These are phyloP conservation scores for Passer domesticus DNA, from an alignment of 2,113 vertebrate genomes.

Conservation along the genomic window DNA sequence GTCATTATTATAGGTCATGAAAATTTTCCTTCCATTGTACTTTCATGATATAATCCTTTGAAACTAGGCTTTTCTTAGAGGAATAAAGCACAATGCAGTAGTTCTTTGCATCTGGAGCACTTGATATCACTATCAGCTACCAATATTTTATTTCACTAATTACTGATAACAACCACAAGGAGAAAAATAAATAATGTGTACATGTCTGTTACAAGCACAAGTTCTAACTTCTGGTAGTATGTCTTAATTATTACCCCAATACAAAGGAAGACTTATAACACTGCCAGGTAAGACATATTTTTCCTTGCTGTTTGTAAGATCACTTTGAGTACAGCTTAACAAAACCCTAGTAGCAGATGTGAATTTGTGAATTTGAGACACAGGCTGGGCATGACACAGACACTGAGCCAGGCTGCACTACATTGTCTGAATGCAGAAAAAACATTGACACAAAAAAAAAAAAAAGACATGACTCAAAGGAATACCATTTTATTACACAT, in stretches of 20 bases:
- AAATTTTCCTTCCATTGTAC: background rate
- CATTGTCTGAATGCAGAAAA: background rate
- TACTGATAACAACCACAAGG: background rate
- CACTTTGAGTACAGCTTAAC: background rate
- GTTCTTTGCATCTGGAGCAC: background rate
- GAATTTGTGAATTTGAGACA: background rate
- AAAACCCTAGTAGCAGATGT: background rate
- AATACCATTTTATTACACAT: background rate
- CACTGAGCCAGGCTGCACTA: background rate
- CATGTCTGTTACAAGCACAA: background rate
- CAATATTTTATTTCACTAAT: slow-evolving; percentile 22
- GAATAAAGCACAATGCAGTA: background rate
- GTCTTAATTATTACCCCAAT: slow-evolving; percentile 4
- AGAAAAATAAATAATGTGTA: slow-evolving; percentile 1
- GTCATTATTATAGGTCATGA: background rate
- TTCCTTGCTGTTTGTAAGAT: background rate
- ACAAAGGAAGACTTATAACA: background rate
- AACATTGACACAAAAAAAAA: background rate
- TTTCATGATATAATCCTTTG: background rate
- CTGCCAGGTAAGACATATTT: background rate
- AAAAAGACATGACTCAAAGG: background rate
- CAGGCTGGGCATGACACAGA: background rate
- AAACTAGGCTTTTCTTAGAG: slow-evolving; percentile 9
- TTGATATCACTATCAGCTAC: background rate
- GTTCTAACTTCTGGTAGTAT: slow-evolving; percentile 7